A percentile compares a stretch with the other conserved stretches of the same genome.
These are phyloP conservation scores for Drosophila demipolita DNA, from an alignment of 2,888 invertebrate genomes.

Conservation along the genomic window DNA sequence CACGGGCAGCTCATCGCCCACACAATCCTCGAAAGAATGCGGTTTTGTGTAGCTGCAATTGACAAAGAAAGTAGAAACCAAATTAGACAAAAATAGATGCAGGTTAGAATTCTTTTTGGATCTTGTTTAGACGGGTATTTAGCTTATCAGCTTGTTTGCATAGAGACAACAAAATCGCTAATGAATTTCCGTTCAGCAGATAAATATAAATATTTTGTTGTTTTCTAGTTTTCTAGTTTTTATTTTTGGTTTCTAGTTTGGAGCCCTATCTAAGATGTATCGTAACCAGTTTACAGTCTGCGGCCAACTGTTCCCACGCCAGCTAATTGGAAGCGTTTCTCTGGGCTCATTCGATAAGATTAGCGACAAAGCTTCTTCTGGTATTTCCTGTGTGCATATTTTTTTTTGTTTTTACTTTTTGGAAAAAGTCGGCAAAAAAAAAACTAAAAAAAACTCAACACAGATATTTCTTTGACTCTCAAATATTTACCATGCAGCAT, in stretches of 20 bases:
- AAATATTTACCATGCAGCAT: conserved; percentile 70
- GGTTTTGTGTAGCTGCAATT: conserved; percentile 97
- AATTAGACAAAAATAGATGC: conserved; percentile 3
- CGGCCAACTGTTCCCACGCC: conserved; percentile 71
- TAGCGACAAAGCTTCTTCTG: conserved; percentile 65
- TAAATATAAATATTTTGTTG: conserved; percentile 16
- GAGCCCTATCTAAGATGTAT: conserved; percentile 64
- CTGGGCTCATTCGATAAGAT: conserved; percentile 79
- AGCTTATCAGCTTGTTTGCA: conserved; percentile 59
- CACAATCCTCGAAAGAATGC: conserved; percentile 98
- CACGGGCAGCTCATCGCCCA: conserved; percentile 97
- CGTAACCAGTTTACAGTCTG: conserved; percentile 56
- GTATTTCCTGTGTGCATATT: conserved; percentile 78
- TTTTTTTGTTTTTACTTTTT: conserved; percentile 47
- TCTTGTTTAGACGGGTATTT: conserved; percentile 25
- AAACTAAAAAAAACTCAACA: conserved; percentile 33
- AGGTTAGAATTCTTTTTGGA: conserved; percentile 16
- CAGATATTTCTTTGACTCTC: conserved; percentile 58
- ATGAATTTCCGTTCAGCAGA: conserved; percentile 72
- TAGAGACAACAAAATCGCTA: conserved; percentile 63
- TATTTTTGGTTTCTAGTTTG: conserved; percentile 11
- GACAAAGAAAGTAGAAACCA: conserved; percentile 28
- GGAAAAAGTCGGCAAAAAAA: conserved; percentile 59
- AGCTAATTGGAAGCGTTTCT: conserved; percentile 68
- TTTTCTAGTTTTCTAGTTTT: conserved; percentile 13